Evolutionary conservation across 1,140 invertebrate genomes (phyloP).

Genomic region (Cyclina sinensis): DNA sequence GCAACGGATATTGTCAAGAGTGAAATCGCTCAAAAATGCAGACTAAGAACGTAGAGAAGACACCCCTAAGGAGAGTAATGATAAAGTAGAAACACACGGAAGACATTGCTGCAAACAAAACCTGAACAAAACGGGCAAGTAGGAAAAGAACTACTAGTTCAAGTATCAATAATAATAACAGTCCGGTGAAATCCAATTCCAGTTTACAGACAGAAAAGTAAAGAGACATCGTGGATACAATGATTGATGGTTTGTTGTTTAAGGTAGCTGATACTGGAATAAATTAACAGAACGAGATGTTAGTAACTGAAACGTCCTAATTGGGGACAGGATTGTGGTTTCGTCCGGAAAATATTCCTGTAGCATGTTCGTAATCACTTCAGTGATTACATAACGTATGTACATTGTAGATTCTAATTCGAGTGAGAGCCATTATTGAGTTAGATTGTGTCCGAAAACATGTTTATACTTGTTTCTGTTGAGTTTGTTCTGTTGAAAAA

Average conservation of each 20-base stretch:
- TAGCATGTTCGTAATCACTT: no score
- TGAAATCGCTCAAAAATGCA: not conserved
- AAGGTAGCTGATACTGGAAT: no score
- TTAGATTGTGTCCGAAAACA: no score
- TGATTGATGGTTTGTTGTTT: not conserved
- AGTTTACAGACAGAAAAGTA: constrained; percentile 38
- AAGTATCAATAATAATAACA: constrained; percentile 50
- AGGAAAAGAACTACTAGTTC: constrained; percentile 22
- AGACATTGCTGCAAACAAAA: not conserved
- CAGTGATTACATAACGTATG: no score
- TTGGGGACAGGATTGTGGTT: no score
- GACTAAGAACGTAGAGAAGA: not conserved
- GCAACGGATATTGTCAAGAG: not conserved
- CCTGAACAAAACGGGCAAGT: constrained; percentile 29
- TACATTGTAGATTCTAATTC: no score
- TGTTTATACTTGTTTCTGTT: no score
- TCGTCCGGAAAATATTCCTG: no score
- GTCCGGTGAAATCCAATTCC: constrained; percentile 64
- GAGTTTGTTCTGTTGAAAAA: no score
- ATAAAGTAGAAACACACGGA: not conserved
- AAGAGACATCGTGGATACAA: not conserved
- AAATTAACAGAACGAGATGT: no score
- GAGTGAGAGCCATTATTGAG: no score
- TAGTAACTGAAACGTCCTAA: no score
- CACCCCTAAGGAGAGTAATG: not conserved